Evolutionary conservation across 2,888 invertebrate genomes (phyloP).

Genomic region (Tetramorium bicarinatum): DNA sequence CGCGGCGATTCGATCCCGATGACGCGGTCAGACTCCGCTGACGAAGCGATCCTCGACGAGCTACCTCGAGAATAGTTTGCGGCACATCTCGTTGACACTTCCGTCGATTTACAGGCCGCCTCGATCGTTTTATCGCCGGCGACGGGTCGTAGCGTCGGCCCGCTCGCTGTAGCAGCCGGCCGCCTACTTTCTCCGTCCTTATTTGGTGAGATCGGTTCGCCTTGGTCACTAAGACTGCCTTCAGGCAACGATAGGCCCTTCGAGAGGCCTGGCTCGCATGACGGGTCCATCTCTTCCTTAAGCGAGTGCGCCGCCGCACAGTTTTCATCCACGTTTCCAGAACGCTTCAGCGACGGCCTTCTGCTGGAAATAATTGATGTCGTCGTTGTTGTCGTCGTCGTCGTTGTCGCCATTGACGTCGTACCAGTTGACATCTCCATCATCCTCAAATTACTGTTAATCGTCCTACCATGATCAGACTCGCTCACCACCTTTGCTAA

Average conservation of each 20-base stretch:
- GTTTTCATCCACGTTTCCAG: constrained; percentile 72
- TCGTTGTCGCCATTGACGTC: constrained; percentile 49
- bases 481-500: constrained; percentile 74
- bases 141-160: constrained; percentile 40
- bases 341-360: constrained; percentile 78
- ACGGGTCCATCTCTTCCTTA: constrained; percentile 74
- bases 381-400: constrained; percentile 29
- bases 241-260: constrained; percentile 71
- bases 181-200: constrained; percentile 82
- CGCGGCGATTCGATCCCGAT: constrained; percentile 45
- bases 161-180: constrained; percentile 69
- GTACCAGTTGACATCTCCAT: constrained; percentile 44
- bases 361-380: constrained; percentile 69
- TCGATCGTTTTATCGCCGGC: constrained; percentile 72
- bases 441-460: constrained; percentile 23
- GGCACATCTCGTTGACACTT: constrained; percentile 60
- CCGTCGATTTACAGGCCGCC: constrained; percentile 70
- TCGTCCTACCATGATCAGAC: constrained; percentile 58
- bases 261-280: constrained; percentile 56
- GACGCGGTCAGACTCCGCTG: constrained; percentile 15
- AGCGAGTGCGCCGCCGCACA: constrained; percentile 57
- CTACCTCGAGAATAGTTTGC: constrained; percentile 59
- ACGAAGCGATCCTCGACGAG: constrained; percentile 40
- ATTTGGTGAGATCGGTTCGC: constrained; percentile 78
- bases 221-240: constrained; percentile 69